A percentile compares a stretch with the other conserved stretches of the same genome.
Evolutionary conservation across 2,797 vertebrate species (phyloP).

Genomic region (Nyctalus aviator): DNA sequence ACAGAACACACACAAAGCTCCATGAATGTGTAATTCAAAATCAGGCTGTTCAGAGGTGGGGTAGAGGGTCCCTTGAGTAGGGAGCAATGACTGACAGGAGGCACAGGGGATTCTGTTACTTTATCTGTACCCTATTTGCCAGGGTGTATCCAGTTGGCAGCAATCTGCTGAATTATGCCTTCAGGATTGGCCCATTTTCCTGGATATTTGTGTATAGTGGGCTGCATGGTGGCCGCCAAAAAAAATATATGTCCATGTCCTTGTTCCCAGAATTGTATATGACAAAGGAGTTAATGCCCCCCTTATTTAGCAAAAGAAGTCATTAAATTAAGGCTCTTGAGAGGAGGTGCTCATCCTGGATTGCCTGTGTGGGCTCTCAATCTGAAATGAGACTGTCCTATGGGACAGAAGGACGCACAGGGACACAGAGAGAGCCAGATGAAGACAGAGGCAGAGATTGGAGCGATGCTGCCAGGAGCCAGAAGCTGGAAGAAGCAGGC

Average conservation of each 20-base stretch:
- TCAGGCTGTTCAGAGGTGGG: too few species aligned
- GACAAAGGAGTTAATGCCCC: neutral
- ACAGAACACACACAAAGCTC: neutral
- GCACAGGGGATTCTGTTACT: neutral
- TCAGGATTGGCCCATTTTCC: neutral
- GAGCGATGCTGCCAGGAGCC: neutral
- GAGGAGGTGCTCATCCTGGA: neutral
- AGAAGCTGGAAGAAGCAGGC: neutral
- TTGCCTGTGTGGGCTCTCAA: neutral
- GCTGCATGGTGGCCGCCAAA: neutral
- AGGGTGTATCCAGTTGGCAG: neutral
- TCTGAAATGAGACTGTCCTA: neutral
- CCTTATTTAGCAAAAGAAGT: neutral
- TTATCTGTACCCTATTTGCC: neutral
- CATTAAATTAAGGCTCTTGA: neutral
- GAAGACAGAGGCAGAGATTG: neutral
- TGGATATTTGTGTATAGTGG: neutral
- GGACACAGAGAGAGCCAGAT: fast-evolving
- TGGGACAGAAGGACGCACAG: neutral
- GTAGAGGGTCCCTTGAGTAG: neutral
- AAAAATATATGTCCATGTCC: neutral
- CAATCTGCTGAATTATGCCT: neutral
- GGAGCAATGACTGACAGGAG: neutral
- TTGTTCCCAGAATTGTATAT: neutral
- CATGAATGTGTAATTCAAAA: neutral